These are phyloP conservation scores for Uropetala carovei DNA, from an alignment of 2,888 invertebrate genomes.

Conservation along the genomic window DNA sequence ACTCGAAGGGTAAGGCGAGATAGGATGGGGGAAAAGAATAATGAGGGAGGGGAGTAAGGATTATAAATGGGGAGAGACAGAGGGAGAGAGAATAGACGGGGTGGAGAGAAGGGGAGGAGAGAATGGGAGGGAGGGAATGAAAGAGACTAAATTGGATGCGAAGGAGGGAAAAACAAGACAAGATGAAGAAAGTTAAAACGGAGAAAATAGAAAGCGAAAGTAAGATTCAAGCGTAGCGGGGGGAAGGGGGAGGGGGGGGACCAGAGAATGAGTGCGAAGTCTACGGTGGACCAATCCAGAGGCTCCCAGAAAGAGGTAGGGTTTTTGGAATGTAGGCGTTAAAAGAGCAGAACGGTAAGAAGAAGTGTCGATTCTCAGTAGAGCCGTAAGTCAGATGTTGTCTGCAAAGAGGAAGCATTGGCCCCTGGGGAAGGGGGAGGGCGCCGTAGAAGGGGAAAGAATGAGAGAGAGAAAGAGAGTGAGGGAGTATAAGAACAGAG, in stretches of 20 bases:
- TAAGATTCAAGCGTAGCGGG: neutral
- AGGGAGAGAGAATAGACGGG: too few relatives aligned
- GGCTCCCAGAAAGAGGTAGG: neutral
- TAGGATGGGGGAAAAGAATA: neutral
- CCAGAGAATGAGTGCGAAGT: neutral
- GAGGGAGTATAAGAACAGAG: neutral
- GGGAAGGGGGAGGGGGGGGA: neutral
- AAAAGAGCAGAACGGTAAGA: neutral
- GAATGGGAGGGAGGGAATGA: neutral
- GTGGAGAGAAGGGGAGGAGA: too few relatives aligned
- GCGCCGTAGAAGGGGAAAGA: neutral
- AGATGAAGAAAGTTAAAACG: neutral
- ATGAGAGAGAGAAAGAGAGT: neutral
- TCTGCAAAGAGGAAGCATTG: conserved; percentile 35
- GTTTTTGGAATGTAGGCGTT: neutral
- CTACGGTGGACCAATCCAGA: neutral
- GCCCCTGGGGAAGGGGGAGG: neutral
- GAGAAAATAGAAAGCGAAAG: neutral
- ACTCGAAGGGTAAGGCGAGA: neutral
- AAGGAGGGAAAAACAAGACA: too few relatives aligned
- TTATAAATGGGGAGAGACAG: neutral
- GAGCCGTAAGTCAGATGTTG: conserved; percentile 56
- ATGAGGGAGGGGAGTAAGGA: neutral
- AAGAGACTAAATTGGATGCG: neutral
- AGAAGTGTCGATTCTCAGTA: conserved; percentile 48